Percentiles rank a stretch among this genome's conserved stretches.
These are phyloP conservation scores for Cardinalis cardinalis DNA, from an alignment of 2,113 vertebrate genomes.

Conservation along the genomic window DNA sequence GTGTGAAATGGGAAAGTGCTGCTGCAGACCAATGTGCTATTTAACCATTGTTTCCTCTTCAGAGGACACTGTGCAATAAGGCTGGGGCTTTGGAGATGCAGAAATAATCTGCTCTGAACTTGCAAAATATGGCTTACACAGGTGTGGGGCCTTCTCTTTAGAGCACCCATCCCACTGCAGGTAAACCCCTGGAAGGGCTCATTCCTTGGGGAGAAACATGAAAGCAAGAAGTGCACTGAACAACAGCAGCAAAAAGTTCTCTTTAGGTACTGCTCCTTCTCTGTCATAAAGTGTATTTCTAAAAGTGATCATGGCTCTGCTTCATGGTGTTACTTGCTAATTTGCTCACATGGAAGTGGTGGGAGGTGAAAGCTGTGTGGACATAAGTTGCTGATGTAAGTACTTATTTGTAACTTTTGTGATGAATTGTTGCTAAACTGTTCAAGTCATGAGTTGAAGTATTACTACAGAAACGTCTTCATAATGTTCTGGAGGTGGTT, in stretches of 20 bases:
- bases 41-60: conserved; percentile 58
- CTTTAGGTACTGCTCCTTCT: not conserved
- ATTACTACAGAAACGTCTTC: not conserved
- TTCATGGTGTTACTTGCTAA: not conserved
- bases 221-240: not conserved
- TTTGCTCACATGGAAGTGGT: not conserved
- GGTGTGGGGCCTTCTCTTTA: not conserved
- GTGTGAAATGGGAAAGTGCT: conserved; percentile 50
- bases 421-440: not conserved
- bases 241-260: not conserved
- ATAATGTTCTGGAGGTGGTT: not conserved
- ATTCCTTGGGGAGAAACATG: not conserved
- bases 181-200: not conserved
- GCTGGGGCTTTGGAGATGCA: not conserved
- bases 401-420: not conserved
- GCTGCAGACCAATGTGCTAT: conserved; percentile 34
- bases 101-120: not conserved
- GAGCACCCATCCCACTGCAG: not conserved
- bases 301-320: not conserved
- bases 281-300: not conserved
- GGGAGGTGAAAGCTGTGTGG: not conserved
- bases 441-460: not conserved
- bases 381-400: not conserved
- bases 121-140: not conserved
- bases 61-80: not conserved